Base-by-base conservation (phyloP, 2,113 vertebrate species). In the Telmatochromis sp. region DNA sequence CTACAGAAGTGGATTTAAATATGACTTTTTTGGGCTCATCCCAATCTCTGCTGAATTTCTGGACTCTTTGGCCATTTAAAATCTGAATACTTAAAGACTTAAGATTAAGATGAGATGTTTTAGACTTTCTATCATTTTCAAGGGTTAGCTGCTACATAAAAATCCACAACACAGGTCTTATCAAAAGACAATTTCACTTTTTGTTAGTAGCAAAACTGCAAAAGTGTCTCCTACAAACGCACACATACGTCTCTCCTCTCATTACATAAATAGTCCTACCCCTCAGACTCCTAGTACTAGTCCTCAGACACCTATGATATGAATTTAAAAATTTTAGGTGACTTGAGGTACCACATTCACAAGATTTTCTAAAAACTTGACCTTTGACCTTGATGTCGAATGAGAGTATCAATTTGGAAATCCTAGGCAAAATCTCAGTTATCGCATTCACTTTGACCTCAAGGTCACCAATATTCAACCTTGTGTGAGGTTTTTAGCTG, bases 311-410 rank as follows among this genome's bases (percentile, higher is more conserved):
- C 58, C 31, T n/a, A 37, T 37, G 0, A 13, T 37, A 65, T 65
- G 60, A 13, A 65, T n/a, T 65, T 3, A 4, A 1, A 65, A n/a
- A 0, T 7, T 7, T n/a, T 13, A 3, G 60, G 19, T n/a, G 1
- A 37, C 60, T 65, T 12, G 31, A 37, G 0, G 60, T 35, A 65
- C 9, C 0, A 1, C 9, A 63, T n/a, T 63, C 9, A 63, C 31
- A 63, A 65, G 6, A 35, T 35, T 65, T 35, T 65, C 17, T 37
- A 11, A 65, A 65, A 65, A 65, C 60, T 0, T 65, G 31, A 37
- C 60, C 60, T 65, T 12, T 65, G 60, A n/a, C 31, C 1, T 35
- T 65, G 31, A 65, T 0, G 6, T 65, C 0, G 0, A 63, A 11
- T 35, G 35, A 35, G 17, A 35, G 31, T 65, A n/a, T 65, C 4